These are phyloP conservation scores for Aphyosemion australe DNA, from an alignment of 2,113 vertebrate genomes.

Conservation along the genomic window DNA sequence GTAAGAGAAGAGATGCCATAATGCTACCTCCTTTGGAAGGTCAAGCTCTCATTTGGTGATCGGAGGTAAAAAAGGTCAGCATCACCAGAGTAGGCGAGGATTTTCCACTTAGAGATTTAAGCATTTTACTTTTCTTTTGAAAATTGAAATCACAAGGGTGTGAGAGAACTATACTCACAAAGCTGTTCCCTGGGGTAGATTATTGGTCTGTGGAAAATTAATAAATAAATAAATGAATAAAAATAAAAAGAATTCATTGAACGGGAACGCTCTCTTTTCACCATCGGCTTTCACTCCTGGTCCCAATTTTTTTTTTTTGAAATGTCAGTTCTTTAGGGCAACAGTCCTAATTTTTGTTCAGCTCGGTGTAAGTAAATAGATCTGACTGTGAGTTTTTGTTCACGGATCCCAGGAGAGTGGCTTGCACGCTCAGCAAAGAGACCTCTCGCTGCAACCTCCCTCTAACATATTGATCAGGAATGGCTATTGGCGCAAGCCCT, in stretches of 20 bases:
- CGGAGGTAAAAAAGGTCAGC: constrained; percentile 58
- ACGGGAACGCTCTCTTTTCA: constrained; percentile 32
- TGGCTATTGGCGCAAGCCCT: constrained; percentile 72
- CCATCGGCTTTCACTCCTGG: constrained; percentile 55
- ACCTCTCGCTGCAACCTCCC: constrained; percentile 70
- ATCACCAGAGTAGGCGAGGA: constrained; percentile 38
- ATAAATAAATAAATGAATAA: constrained; percentile 8
- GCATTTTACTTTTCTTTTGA: constrained; percentile 63
- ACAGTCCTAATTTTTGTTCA: constrained; percentile 61
- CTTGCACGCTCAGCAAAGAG: constrained; percentile 63
- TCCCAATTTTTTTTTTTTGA: constrained; percentile 45
- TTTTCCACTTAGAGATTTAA: constrained; percentile 46
- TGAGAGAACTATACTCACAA: constrained; percentile 32
- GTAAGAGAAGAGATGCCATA: not conserved
- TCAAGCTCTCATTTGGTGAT: constrained; percentile 40
- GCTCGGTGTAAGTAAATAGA: constrained; percentile 69
- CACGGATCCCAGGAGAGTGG: constrained; percentile 61
- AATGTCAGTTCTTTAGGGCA: constrained; percentile 70
- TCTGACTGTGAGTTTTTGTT: constrained; percentile 80
- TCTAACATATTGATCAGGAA: constrained; percentile 75
- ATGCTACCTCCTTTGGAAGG: constrained; percentile 23
- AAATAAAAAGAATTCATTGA: constrained; percentile 47
- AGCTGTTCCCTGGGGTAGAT: constrained; percentile 61
- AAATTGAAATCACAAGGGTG: constrained; percentile 40
- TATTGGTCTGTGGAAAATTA: constrained; percentile 58